A percentile compares a stretch with the other conserved stretches of the same genome.
phyloP scores from a whole-genome alignment of 2,113 vertebrate genomes.

The Penelope pileata region DNA sequence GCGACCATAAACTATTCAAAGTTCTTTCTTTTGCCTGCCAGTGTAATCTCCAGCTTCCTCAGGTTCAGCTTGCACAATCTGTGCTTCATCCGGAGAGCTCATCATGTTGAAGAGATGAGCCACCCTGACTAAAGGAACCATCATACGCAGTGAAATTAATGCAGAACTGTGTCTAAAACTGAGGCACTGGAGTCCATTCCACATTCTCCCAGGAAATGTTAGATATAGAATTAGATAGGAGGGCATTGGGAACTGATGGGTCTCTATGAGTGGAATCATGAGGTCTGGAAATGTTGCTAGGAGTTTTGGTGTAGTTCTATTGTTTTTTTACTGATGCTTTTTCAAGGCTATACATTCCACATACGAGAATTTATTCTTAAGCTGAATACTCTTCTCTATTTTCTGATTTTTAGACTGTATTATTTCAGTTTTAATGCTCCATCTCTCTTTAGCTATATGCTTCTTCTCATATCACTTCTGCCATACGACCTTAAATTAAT shows the following conservation, averaged over 20 bases:
- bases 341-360: background rate
- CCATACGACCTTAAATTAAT: background rate
- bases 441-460: background rate
- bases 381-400: accelerated
- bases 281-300: background rate
- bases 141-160: background rate
- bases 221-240: background rate
- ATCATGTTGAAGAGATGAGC: background rate
- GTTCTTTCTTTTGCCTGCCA: slow-evolving; percentile 12
- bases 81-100: background rate
- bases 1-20: background rate
- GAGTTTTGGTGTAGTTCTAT: background rate
- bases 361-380: background rate
- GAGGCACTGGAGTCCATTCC: background rate
- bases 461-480: background rate
- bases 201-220: background rate
- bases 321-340: background rate
- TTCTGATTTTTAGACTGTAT: background rate
- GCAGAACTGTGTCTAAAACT: background rate
- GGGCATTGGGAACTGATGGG: background rate
- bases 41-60: background rate
- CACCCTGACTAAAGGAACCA: background rate
- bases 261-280: background rate
- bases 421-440: background rate
- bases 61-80: slow-evolving; percentile 19